Base-by-base conservation (phyloP, 2,888 invertebrate genomes). In the Dexiosoma caninum region DNA sequence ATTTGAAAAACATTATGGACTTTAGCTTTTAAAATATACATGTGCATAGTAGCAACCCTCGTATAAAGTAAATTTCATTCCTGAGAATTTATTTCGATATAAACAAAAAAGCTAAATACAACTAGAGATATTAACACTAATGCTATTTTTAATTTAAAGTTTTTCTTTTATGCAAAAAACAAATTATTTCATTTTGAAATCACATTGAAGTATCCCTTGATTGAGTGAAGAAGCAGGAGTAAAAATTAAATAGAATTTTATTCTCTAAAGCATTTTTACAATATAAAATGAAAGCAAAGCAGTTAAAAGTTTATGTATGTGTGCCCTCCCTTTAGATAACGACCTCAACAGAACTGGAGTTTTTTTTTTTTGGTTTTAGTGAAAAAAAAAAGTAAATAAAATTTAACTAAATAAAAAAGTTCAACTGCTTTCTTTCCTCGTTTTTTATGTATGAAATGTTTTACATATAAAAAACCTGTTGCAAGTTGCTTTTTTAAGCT, bases 161-260 rank as follows among this genome's bases (percentile, higher is more conserved):
- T 83, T 81, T 75, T 75, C 30, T 21, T 0, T 12, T 1, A 16
- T 14, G 19, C 2, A 21, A 53, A 16, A 81, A 81, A 82, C 71
- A 83, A 82, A 82, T 82, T 60, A 81, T 80, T 82, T 83, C 72
- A 77, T 80, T 83, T 80, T 55, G 66, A 75, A 79, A 78, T 70
- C 6, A 6, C 3, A 35, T 32, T 67, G 46, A 78, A 67, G 72
- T 62, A 67, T 5, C 19, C 44, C 35, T 60, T 40, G 44, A 78
- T 67, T 67, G 66, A 72, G 51, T 53, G 16, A 59, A 67, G 27
- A 16, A 37, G 59, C 14, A 60, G 23, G 4, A 37, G n/a, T 23
- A 49, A 32, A 35, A 19, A 23, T 57, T 69, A 53, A 57, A 44
- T 69, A 55, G 21, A 59, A 12, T 9, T 37, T 37, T 3, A 40